Base-by-base conservation (phyloP, 2,888 invertebrate genomes). In the Sinotaia quadrata region DNA sequence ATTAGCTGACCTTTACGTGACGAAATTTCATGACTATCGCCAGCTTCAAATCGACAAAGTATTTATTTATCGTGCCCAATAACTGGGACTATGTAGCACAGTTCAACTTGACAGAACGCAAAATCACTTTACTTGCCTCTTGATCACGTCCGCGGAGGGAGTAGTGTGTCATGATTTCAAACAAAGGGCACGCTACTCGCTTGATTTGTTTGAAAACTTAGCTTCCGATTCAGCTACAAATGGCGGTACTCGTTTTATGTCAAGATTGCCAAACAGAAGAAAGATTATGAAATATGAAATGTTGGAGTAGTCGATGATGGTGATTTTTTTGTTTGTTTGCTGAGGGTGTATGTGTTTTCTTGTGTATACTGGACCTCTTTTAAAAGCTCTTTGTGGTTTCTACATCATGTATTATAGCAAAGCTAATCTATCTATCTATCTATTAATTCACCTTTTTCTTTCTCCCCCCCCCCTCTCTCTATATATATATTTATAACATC, bases 31-130 rank as follows among this genome's bases (percentile, higher is more conserved):
- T n/a, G n/a, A n/a, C n/a, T n/a, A n/a, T n/a, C n/a, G n/a, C n/a
- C n/a, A n/a, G n/a, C n/a, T n/a, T n/a, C n/a, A n/a, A 24, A 54
- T 54, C 54, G 54, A 18, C 54, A 12, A 54, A 24, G n/a, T 54
- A 54, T 54, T 54, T 54, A 54, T 54, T 54, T 54, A 27, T 24
- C 54, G 54, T 54, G 54, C 54, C 54, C 12, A 51, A n/a, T n/a
- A n/a, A n/a, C n/a, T n/a, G n/a, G n/a, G n/a, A n/a, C n/a, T n/a
- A n/a, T n/a, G n/a, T n/a, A n/a, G n/a, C n/a, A n/a, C n/a, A n/a
- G n/a, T n/a, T n/a, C n/a, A n/a, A n/a, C n/a, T n/a, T n/a, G n/a
- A n/a, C 18, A 31, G 18, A 29, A 18, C 54, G n/a, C 12, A 24
- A 54, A 54, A 54, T 54, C 54, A 27, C 27, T 27, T 29, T 8